phyloP scores from a whole-genome alignment of 2,888 invertebrate genomes.

The Pyrocoelia pectoralis region DNA sequence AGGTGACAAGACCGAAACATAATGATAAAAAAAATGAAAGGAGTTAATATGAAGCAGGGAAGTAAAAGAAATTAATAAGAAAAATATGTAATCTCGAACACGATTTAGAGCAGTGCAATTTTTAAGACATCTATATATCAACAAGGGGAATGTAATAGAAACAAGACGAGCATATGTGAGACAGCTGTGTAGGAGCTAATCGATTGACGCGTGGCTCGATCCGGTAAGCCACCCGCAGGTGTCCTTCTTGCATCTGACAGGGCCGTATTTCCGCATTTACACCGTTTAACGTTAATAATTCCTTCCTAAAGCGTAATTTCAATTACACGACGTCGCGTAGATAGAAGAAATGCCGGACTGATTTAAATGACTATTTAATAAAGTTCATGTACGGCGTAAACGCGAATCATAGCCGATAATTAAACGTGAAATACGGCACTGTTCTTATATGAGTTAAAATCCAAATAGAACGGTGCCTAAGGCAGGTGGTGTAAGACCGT shows the following conservation, averaged over 20 bases:
- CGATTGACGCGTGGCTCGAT: slow-evolving; percentile 53
- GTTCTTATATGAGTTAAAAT: slow-evolving; percentile 23
- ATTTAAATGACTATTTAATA: no score
- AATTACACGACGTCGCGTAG: not conserved
- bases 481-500: slow-evolving; percentile 32
- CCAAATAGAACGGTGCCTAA: slow-evolving; percentile 12
- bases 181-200: slow-evolving; percentile 51
- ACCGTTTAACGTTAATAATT: not conserved
- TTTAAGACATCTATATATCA: slow-evolving; percentile 27
- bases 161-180: slow-evolving; percentile 46
- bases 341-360: no score
- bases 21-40: no score
- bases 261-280: slow-evolving; percentile 20
- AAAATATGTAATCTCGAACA: no score
- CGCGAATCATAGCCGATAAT: not conserved
- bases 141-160: slow-evolving; percentile 36
- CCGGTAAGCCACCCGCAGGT: slow-evolving; percentile 48
- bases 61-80: no score
- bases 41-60: no score
- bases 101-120: slow-evolving; percentile 18
- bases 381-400: no score
- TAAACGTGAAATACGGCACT: slow-evolving; percentile 18
- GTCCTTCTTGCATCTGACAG: slow-evolving; percentile 36
- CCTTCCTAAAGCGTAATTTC: not conserved
- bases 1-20: no score